phyloP scores from a whole-genome alignment of 2,113 vertebrate genomes.

The Mesembrinibis cayennensis region DNA sequence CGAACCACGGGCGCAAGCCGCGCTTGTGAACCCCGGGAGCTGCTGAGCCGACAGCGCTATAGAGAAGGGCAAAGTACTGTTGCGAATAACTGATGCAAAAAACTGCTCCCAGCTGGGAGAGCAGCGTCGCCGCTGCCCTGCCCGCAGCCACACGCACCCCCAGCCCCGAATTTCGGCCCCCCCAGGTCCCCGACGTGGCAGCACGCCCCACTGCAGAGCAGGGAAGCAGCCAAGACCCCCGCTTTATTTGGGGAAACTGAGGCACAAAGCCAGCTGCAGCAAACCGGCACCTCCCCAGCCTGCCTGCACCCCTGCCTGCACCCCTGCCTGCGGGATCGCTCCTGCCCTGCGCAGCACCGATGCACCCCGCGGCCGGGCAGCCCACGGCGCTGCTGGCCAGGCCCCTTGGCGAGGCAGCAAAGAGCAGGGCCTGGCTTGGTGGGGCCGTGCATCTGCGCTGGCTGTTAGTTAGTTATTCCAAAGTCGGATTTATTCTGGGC shows the following conservation, averaged over 20 bases:
- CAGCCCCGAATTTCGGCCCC: neutral
- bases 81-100: neutral
- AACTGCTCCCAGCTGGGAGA: neutral
- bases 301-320: neutral
- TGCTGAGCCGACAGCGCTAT: too few species aligned
- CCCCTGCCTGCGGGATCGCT: neutral
- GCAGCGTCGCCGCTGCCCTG: neutral
- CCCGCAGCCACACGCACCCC: neutral
- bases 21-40: neutral
- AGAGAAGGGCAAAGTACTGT: neutral
- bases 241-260: neutral
- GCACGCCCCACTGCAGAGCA: neutral
- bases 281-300: neutral
- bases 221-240: neutral
- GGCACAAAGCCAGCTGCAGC: neutral
- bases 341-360: neutral
- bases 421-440: neutral
- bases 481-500: neutral
- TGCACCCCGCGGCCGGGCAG: neutral
- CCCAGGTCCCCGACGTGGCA: neutral
- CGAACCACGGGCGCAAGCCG: neutral
- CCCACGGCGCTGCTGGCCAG: accelerated
- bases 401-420: neutral
- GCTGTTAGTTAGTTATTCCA: neutral
- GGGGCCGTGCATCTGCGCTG: neutral